These are phyloP conservation scores for Lysandra bellargus DNA, from an alignment of 2,888 invertebrate genomes.

Conservation along the genomic window DNA sequence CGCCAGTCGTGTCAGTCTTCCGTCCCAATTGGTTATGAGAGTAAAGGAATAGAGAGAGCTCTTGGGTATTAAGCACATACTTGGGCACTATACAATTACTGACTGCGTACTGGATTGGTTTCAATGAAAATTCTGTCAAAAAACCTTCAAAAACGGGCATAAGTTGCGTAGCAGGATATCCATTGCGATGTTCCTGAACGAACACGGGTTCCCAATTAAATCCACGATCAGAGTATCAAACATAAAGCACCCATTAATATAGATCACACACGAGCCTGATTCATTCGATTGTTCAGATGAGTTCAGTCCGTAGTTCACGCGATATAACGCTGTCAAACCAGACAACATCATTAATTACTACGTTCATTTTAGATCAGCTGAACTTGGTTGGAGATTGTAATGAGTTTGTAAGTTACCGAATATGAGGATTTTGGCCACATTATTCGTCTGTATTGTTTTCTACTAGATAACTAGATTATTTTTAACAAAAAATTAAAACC, in stretches of 20 bases:
- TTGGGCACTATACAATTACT: too few relatives aligned
- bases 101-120: too few relatives aligned
- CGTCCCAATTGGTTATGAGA: too few relatives aligned
- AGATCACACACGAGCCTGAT: neutral
- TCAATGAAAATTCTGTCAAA: too few relatives aligned
- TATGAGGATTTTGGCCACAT: neutral
- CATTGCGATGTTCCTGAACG: too few relatives aligned
- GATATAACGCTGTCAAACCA: slow-evolving; percentile 17
- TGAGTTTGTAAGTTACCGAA: neutral
- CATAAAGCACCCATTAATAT: neutral
- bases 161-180: too few relatives aligned
- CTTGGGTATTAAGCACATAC: too few relatives aligned
- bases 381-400: neutral
- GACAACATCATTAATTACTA: slow-evolving; percentile 27
- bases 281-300: slow-evolving; percentile 1
- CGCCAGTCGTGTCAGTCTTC: too few relatives aligned
- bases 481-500: too few relatives aligned
- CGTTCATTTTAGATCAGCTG: neutral
- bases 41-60: too few relatives aligned
- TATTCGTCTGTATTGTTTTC: neutral
- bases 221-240: neutral
- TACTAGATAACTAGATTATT: neutral
- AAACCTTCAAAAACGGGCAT: too few relatives aligned
- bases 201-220: neutral
- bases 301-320: neutral